A percentile compares a stretch with the other conserved stretches of the same genome.
These are phyloP conservation scores for Lepidocolaptes lacrymiger DNA, from an alignment of 2,797 vertebrate species.

Conservation along the genomic window DNA sequence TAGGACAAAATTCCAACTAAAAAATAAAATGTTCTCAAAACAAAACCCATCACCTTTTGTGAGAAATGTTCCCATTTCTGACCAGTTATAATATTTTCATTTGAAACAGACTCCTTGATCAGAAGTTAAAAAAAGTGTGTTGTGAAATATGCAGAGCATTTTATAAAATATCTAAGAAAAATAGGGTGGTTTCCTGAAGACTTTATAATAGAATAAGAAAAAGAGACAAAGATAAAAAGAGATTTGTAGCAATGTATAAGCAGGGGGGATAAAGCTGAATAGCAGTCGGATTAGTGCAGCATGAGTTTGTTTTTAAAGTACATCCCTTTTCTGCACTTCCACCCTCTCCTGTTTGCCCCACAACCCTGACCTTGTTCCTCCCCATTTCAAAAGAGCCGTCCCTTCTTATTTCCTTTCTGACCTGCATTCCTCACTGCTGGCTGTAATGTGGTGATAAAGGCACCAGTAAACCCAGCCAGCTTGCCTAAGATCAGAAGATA, in stretches of 20 bases:
- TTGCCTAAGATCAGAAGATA: slow-evolving; percentile 62
- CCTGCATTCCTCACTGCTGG: slow-evolving; percentile 42
- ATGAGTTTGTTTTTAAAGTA: slow-evolving; percentile 52
- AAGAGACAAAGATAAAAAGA: slow-evolving; percentile 29
- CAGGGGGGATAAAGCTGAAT: background rate
- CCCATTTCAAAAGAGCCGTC: slow-evolving; percentile 4
- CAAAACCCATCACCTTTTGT: background rate
- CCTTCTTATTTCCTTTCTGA: slow-evolving; percentile 42
- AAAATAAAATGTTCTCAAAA: slow-evolving; percentile 10
- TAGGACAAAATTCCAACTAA: background rate
- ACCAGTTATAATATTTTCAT: background rate
- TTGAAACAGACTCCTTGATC: slow-evolving; percentile 22
- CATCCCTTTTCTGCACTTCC: background rate
- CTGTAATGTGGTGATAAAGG: slow-evolving; percentile 32
- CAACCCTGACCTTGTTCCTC: slow-evolving; percentile 8
- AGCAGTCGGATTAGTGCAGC: slow-evolving; percentile 3
- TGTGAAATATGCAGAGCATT: background rate
- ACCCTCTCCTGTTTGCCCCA: background rate
- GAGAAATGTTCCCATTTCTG: slow-evolving; percentile 9
- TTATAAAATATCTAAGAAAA: slow-evolving; percentile 23
- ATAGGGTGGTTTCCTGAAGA: background rate
- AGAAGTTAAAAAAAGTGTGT: slow-evolving; percentile 13
- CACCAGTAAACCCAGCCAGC: slow-evolving; percentile 32
- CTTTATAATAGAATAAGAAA: background rate
- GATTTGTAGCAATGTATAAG: slow-evolving; percentile 4